A percentile compares a stretch with the other conserved stretches of the same genome.
phyloP scores from a whole-genome alignment of 1,140 invertebrate species.

The Caenorhabditis latens region DNA sequence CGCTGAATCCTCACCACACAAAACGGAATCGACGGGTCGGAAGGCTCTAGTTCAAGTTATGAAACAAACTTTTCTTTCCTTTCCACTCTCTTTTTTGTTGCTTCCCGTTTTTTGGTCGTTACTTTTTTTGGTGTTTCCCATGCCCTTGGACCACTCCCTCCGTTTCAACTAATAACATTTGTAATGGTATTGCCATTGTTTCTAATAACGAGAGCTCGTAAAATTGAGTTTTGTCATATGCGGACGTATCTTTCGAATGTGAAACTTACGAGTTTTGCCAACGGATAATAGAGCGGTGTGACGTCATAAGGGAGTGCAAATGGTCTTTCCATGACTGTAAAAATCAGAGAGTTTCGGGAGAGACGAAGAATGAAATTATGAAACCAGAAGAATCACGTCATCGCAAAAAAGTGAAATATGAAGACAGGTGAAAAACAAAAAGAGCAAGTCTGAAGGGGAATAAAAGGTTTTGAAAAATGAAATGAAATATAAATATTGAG shows the following conservation, averaged over 20 bases:
- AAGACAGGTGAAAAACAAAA: not conserved
- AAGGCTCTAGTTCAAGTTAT: not conserved
- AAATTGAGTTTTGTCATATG: not conserved
- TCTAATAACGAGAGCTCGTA: constrained; percentile 26
- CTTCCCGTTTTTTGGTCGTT: constrained; percentile 32
- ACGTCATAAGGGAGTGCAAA: constrained; percentile 33
- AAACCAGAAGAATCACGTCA: not conserved
- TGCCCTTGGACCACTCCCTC: not conserved
- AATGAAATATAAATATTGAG: constrained; percentile 40
- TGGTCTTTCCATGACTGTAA: constrained; percentile 9
- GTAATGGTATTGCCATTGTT: constrained; percentile 14
- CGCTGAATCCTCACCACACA: no score
- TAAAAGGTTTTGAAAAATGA: not conserved
- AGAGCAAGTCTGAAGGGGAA: not conserved
- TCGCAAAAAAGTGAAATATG: not conserved
- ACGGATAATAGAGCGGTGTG: constrained; percentile 5
- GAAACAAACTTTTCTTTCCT: not conserved
- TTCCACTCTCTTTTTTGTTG: not conserved
- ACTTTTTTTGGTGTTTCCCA: not conserved
- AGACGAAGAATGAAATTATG: not conserved
- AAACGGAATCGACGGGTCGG: no score
- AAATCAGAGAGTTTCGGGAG: not conserved
- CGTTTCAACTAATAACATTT: constrained; percentile 20
- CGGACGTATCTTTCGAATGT: not conserved
- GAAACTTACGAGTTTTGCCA: constrained; percentile 26